Evolutionary conservation across 2,797 vertebrate species (phyloP), one percentile per base, ranked within the genome.

Genomic region (Danio jaintianensis): DNA sequence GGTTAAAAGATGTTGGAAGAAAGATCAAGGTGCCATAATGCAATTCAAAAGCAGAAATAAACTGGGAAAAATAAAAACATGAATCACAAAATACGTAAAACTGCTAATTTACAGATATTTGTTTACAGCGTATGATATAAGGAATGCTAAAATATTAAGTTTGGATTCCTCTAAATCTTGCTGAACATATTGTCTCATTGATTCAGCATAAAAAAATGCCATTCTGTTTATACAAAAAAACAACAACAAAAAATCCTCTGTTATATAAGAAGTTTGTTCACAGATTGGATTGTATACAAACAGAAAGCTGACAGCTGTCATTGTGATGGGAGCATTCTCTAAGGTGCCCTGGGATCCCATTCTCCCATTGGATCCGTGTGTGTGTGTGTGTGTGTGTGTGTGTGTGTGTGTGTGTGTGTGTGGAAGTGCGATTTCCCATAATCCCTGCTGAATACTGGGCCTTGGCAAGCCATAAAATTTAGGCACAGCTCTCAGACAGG

Each of bases 251-350:
- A 6, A 36, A 59, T 13, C 29, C 15, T 18, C 18, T 76, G 55
- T 82, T 82, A 64, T 13, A 43, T 53, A 47, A 38, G n/a, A 50
- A 55, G 72, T 84, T 73, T 78, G 71, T 83, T 82, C 74, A 73
- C 79, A 69, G 61, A 80, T 77, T 76, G 22, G 58, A 43, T 84
- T 85, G 86, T 82, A 81, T 83, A 88, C 82, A 85, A 85, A 85
- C 78, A 84, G 77, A 85, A 83, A 68, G 78, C 82, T 82, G 81
- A 69, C 52, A 55, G 86, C 93, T 88, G 85, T 91, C 90, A 91
- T 88, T 85, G 85, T 82, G 86, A 92, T 81, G 9, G 45, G 62
- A 84, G 87, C 85, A 84, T 87, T 88, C 77, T 84, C 80, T 48
- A 73, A n/a, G 58, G 85, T 88, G 80, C 76, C 81, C 74, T 70